Evolutionary conservation across 2,797 vertebrate genomes (phyloP).

Genomic region (Macropus fuliginosus): DNA sequence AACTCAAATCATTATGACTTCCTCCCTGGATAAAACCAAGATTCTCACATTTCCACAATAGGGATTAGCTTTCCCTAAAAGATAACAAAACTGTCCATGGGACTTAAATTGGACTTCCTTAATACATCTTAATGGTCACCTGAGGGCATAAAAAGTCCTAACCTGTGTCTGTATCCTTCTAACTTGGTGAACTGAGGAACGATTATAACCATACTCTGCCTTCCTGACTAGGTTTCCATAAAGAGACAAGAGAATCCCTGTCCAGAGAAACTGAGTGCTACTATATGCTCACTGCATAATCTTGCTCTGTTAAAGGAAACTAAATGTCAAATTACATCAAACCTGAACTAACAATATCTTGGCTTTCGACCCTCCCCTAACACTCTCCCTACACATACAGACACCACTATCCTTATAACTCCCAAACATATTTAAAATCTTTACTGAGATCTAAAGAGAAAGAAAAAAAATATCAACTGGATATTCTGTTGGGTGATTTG

Average conservation of each 20-base stretch:
- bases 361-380: background rate
- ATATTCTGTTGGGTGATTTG: constrained; percentile 1
- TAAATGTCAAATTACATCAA: background rate
- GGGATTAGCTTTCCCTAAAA: background rate
- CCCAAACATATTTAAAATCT: constrained; percentile 4
- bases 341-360: background rate
- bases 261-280: background rate
- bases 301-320: background rate
- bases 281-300: background rate
- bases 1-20: background rate
- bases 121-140: background rate
- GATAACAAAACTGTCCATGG: background rate
- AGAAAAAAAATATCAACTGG: constrained; percentile 41
- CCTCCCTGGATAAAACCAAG: background rate
- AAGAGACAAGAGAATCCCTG: background rate
- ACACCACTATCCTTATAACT: background rate
- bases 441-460: constrained; percentile 50
- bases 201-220: background rate
- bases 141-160: background rate
- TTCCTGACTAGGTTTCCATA: background rate
- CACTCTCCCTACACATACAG: background rate
- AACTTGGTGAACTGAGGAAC: background rate
- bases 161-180: background rate
- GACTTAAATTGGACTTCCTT: background rate
- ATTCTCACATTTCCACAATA: background rate